phyloP scores from a whole-genome alignment of 2,113 vertebrate genomes.

The Typhlomys cinereus region DNA sequence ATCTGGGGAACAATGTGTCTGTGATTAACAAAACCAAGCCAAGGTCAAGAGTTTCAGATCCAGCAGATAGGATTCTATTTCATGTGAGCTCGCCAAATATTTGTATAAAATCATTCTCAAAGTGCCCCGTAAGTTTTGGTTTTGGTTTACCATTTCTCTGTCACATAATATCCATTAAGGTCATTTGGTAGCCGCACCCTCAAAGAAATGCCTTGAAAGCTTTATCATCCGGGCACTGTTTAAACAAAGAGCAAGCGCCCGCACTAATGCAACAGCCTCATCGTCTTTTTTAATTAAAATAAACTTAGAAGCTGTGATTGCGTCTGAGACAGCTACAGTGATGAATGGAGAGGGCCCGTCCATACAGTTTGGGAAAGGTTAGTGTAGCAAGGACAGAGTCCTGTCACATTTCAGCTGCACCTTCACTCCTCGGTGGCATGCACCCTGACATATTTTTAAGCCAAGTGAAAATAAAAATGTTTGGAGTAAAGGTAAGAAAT shows the following conservation, averaged over 20 bases:
- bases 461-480: constrained; percentile 55
- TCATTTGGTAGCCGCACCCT: not conserved
- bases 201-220: constrained; percentile 27
- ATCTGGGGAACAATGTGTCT: not conserved
- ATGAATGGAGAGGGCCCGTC: not conserved
- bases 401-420: not conserved
- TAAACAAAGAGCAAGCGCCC: constrained; percentile 55
- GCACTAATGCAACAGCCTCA: constrained; percentile 38
- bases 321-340: constrained; percentile 50
- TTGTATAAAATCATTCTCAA: constrained; percentile 45
- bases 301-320: constrained; percentile 55
- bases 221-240: constrained; percentile 46
- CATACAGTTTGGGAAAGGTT: constrained; percentile 25
- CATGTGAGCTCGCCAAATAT: constrained; percentile 48
- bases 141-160: not conserved
- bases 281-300: constrained; percentile 67
- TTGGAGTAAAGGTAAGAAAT: constrained; percentile 49
- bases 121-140: not conserved
- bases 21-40: not conserved
- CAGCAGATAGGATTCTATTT: constrained; percentile 20
- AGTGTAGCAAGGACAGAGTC: constrained; percentile 29
- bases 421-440: not conserved
- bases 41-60: constrained; percentile 4
- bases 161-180: constrained; percentile 46
- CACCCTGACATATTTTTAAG: constrained; percentile 34